Evolutionary conservation across 2,888 invertebrate species (phyloP).

Genomic region (Helicoverpa assulta): DNA sequence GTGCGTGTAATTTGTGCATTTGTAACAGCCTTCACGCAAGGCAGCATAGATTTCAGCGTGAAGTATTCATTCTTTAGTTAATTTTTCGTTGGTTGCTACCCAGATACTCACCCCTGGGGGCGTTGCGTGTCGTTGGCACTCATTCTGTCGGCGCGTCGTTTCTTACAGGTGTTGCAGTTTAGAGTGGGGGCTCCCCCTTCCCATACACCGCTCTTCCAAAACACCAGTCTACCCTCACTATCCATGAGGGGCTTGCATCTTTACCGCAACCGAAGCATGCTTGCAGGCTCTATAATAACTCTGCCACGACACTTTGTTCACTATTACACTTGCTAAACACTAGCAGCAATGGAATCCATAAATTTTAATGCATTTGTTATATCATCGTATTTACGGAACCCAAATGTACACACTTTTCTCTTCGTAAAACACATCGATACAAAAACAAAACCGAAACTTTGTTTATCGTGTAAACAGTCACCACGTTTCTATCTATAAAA

Average conservation of each 20-base stretch:
- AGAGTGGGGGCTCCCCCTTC: constrained; percentile 85
- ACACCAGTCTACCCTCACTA: constrained; percentile 85
- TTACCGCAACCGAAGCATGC: constrained; percentile 59
- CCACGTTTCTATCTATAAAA: constrained; percentile 67
- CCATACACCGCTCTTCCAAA: constrained; percentile 87
- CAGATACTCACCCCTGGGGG: constrained; percentile 80
- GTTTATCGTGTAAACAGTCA: constrained; percentile 75
- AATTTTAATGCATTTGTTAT: constrained; percentile 33
- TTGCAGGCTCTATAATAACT: constrained; percentile 16
- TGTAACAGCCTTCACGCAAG: constrained; percentile 23
- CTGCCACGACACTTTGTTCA: constrained; percentile 20
- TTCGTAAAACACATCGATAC: constrained; percentile 63
- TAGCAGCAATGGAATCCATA: not conserved
- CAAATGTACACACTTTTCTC: constrained; percentile 51
- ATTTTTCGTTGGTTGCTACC: constrained; percentile 20
- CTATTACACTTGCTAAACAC: constrained; percentile 15
- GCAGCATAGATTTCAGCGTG: not conserved
- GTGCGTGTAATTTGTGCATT: constrained; percentile 39
- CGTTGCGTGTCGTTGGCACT: constrained; percentile 75
- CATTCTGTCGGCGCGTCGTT: constrained; percentile 86
- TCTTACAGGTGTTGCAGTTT: constrained; percentile 85
- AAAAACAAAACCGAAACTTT: constrained; percentile 66
- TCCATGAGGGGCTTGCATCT: constrained; percentile 79
- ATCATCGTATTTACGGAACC: constrained; percentile 63
- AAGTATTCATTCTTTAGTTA: constrained; percentile 4